phyloP scores from a whole-genome alignment of 2,888 invertebrate genomes.

The Calephelis perditalis region DNA sequence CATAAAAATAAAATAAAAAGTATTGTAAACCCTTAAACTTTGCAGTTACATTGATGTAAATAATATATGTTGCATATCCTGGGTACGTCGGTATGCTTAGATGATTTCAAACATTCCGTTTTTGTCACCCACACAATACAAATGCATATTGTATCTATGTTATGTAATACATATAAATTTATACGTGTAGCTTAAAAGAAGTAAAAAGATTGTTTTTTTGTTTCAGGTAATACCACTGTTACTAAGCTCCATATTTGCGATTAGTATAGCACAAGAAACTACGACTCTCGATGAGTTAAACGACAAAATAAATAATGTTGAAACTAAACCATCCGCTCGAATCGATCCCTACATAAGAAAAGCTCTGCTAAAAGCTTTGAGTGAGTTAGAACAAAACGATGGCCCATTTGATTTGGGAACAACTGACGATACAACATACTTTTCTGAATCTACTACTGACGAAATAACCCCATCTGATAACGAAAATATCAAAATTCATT shows the following conservation, averaged over 20 bases:
- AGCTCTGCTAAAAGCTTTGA: constrained; percentile 2
- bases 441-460: constrained; percentile 3
- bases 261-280: background rate
- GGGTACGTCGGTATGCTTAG: no score
- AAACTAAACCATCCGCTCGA: constrained; percentile 3
- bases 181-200: no score
- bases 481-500: constrained; percentile 71
- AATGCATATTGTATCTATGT: background rate
- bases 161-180: no score
- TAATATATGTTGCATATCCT: no score
- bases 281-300: background rate
- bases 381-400: constrained; percentile 4
- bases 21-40: no score
- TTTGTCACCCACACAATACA: no score
- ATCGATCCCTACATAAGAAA: constrained; percentile 2
- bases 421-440: constrained; percentile 1
- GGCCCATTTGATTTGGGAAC: background rate
- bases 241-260: constrained; percentile 37
- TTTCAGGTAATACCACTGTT: constrained; percentile 56
- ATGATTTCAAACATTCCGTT: no score
- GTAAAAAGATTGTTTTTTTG: constrained; percentile 24
- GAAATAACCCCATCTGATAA: constrained; percentile 16
- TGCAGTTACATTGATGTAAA: no score
- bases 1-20: no score
- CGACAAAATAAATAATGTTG: constrained; percentile 3